Evolutionary conservation across 2,797 vertebrate species (phyloP).

Genomic region (Typhlichthys subterraneus): DNA sequence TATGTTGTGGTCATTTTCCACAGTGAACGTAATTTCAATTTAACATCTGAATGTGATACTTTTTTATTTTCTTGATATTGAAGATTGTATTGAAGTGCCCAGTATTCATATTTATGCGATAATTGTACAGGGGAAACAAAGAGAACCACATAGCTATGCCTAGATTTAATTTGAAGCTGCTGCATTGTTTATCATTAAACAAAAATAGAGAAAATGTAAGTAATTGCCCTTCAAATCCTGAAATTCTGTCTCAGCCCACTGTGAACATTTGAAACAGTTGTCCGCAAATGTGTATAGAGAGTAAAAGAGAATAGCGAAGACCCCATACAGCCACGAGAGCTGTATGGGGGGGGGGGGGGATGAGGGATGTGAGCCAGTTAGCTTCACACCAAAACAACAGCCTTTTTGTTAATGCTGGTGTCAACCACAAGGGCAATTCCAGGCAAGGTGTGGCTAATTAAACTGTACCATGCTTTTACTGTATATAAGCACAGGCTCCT

Average conservation of each 20-base stretch:
- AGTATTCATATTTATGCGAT: constrained; percentile 70
- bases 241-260: neutral
- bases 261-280: too few species aligned
- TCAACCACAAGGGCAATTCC: too few species aligned
- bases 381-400: too few species aligned
- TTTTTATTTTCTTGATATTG: constrained; percentile 66
- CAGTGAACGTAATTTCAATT: constrained; percentile 54
- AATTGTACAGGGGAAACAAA: constrained; percentile 32
- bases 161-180: constrained; percentile 41
- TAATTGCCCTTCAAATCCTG: neutral
- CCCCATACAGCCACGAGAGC: too few species aligned
- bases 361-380: too few species aligned
- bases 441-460: neutral
- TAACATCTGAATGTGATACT: constrained; percentile 24
- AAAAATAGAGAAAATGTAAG: constrained; percentile 7
- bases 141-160: constrained; percentile 65
- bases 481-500: constrained; percentile 2
- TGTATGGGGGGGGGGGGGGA: too few species aligned
- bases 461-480: neutral
- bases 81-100: constrained; percentile 63
- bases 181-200: constrained; percentile 19
- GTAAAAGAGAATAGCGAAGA: too few species aligned
- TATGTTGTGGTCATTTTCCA: constrained; percentile 43
- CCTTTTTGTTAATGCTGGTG: too few species aligned
- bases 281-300: too few species aligned